Percentiles rank a stretch among this genome's conserved stretches.
Conservation (phyloP, 2,797 vertebrate species). For the Scolopax rusticola region DNA sequence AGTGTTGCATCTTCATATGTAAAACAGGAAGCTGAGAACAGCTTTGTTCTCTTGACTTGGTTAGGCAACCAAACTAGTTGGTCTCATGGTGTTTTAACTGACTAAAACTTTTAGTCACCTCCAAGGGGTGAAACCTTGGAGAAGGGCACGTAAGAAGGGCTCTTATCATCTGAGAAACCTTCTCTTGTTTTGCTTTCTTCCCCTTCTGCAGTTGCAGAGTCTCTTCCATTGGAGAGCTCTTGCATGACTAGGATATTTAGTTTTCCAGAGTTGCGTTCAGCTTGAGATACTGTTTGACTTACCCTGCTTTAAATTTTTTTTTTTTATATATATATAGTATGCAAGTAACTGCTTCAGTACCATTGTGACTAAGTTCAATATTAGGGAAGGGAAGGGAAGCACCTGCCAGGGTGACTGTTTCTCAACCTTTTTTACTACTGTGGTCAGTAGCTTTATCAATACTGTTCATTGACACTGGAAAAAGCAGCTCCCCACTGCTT, state of each 20-base stretch:
- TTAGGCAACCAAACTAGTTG: neutral
- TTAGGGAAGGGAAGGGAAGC: neutral
- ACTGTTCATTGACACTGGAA: neutral
- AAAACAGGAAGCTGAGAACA: neutral
- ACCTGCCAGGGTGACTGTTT: neutral
- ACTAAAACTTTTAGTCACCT: neutral
- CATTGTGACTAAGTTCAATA: neutral
- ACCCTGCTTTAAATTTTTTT: no score
- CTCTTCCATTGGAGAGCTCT: neutral
- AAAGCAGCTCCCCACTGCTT: neutral
- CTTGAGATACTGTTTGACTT: neutral
- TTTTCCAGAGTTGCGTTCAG: neutral
- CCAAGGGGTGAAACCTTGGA: neutral
- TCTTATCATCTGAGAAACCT: neutral
- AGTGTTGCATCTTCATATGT: neutral
- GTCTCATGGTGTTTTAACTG: neutral
- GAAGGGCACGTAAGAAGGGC: neutral
- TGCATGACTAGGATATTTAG: neutral
- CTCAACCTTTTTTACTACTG: neutral
- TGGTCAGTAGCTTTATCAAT: neutral
- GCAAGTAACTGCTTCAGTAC: neutral
- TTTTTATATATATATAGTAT: neutral
- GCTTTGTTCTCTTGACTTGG: neutral
- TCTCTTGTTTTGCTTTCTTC: neutral
- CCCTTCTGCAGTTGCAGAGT: neutral